Base-by-base conservation (phyloP, 2,888 invertebrate species). In the Ctenicera cuprea region DNA sequence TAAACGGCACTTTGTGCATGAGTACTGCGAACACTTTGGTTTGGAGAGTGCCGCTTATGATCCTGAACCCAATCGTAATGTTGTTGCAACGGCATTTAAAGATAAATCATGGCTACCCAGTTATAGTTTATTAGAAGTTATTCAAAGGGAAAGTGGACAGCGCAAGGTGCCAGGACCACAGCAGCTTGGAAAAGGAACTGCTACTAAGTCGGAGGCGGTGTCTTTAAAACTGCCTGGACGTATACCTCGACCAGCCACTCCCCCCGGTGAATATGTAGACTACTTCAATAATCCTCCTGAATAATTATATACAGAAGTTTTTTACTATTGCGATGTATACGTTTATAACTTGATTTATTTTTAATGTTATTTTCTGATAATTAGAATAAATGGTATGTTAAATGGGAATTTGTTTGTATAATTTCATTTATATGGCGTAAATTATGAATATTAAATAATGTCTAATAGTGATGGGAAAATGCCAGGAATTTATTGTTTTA, bases 1-100 rank as follows among this genome's bases (percentile, higher is more conserved):
- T 81, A 97, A 97, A 86, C 90, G 98, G 0, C 94, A 95, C 83
- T 92, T 98, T 82, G 92, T 99, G 9, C 98, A 98, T 87, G 98
- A 99, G 85, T 92, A 97, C 86, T 97, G 97, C 81, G 95, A 96
- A 83, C 95, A 95, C 87, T 99, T 98, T 88, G 97, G 97, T 45
- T 95, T 97, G 81, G 94, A 96, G 83, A 95, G 97, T 77, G 94
- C 95, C 73, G 97, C 97, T 20, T 98, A 97, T 86, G 99, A 99
- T 88, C 93, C 94, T 18, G 98, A 98, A 84, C 98, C 98, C 0
- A 97, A 98, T 85, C 90, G 97, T 76, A 98, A 98, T 88, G 95
- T 98, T 14, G 95, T 97, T n/a, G 96, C 95, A 22, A 97, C 96
- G 14, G 97, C 97, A 85, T 88, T 82, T 67, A 84, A 82, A 68